Evolutionary conservation across 2,888 invertebrate genomes (phyloP).

Genomic region (Calephelis perditalis): DNA sequence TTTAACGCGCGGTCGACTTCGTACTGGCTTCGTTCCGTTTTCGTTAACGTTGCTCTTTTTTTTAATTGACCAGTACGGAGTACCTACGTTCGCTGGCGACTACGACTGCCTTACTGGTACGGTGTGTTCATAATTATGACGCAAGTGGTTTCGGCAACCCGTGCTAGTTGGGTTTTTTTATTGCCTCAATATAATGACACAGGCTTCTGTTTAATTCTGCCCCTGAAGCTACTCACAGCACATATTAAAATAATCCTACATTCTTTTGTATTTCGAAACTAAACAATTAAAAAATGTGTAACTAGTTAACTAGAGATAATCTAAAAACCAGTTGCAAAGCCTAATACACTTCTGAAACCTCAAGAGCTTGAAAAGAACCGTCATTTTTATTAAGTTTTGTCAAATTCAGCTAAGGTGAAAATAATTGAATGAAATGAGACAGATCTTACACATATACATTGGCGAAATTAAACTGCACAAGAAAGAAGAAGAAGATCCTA

Average conservation of each 20-base stretch:
- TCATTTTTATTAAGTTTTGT: no score
- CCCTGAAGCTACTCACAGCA: not conserved
- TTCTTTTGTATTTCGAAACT: not conserved
- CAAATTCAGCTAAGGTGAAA: no score
- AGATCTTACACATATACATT: no score
- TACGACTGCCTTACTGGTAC: conserved; percentile 43
- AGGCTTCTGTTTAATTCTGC: conserved; percentile 11
- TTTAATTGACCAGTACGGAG: conserved; percentile 36
- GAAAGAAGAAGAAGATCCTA: no score
- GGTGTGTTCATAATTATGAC: conserved; percentile 56
- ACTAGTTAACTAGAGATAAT: not conserved
- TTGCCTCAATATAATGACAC: conserved; percentile 30
- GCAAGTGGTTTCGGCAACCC: conserved; percentile 69
- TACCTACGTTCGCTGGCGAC: conserved; percentile 15
- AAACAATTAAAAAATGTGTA: not conserved
- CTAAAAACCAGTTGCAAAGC: no score
- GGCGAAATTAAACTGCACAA: no score
- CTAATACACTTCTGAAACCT: no score
- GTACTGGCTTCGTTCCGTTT: conserved; percentile 51
- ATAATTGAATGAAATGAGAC: no score
- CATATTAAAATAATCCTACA: not conserved
- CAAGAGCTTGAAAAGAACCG: no score
- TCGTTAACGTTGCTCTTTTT: conserved; percentile 38
- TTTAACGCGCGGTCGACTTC: conserved; percentile 49
- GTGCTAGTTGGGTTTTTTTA: conserved; percentile 41